phyloP scores from a whole-genome alignment of 2,888 invertebrate genomes.

The Trichopria drosophilae region DNA sequence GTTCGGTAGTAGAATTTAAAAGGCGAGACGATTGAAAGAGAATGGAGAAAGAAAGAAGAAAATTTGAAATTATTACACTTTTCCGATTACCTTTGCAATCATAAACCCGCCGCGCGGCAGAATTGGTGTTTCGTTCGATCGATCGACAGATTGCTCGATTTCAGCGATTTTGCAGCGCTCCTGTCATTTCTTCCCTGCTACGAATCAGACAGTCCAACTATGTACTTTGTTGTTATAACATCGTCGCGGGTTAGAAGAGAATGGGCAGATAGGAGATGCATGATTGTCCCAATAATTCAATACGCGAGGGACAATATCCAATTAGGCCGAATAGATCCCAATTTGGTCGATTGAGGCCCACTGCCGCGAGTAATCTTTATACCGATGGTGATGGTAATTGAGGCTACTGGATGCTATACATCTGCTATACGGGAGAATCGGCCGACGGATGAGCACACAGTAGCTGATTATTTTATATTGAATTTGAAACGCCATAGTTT shows the following conservation, averaged over 20 bases:
- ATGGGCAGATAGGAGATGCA: conserved; percentile 17
- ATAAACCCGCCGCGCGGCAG: too few relatives aligned
- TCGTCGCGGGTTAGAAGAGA: too few relatives aligned
- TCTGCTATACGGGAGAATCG: neutral
- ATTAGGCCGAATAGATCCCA: conserved; percentile 52
- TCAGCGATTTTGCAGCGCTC: conserved; percentile 20
- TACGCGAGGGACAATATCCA: conserved; percentile 49
- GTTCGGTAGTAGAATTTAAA: too few relatives aligned
- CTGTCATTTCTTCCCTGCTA: too few relatives aligned
- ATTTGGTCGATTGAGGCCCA: conserved; percentile 48
- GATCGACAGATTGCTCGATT: conserved; percentile 22
- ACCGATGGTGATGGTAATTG: conserved; percentile 43
- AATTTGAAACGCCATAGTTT: conserved; percentile 13
- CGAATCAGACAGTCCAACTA: too few relatives aligned
- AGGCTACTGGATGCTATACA: conserved; percentile 36
- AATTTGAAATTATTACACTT: conserved; percentile 1
- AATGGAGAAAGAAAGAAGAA: neutral
- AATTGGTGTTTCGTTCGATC: conserved; percentile 15
- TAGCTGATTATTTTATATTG: conserved; percentile 49
- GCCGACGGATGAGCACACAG: conserved; percentile 33
- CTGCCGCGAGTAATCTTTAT: conserved; percentile 42
- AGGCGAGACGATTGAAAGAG: too few relatives aligned
- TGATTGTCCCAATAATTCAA: conserved; percentile 46
- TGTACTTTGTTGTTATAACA: too few relatives aligned
- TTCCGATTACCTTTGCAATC: conserved; percentile 21